Conservation (phyloP, 1,140 invertebrate genomes). For the Periplaneta americana region DNA sequence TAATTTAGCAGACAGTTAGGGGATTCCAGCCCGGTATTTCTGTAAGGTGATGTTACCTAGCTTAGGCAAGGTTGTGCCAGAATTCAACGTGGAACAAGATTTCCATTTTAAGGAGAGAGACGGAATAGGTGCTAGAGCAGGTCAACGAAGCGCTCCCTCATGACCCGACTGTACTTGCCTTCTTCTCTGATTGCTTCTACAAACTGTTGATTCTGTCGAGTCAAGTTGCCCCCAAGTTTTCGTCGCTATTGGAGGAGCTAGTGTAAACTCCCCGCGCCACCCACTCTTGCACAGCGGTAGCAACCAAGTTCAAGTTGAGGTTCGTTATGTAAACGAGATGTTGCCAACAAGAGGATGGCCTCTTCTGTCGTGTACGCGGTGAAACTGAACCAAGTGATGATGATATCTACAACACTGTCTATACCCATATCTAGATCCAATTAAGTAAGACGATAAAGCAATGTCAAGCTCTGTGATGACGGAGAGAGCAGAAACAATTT, state of each 20-base stretch:
- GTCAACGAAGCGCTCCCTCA: neutral
- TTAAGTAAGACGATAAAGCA: neutral
- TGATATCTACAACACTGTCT: no score
- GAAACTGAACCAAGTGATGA: neutral
- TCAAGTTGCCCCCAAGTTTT: slow-evolving; percentile 5
- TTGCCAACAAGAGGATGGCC: neutral
- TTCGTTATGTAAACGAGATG: slow-evolving; percentile 10
- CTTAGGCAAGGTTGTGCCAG: no score
- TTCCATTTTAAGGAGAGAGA: no score
- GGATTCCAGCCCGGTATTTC: no score
- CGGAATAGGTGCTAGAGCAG: no score
- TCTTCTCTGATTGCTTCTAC: slow-evolving; percentile 3
- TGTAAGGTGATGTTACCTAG: no score
- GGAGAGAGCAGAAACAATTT: neutral
- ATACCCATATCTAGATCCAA: neutral
- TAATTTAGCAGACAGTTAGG: no score
- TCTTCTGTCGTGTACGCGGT: neutral
- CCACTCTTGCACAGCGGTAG: neutral
- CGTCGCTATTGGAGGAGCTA: neutral
- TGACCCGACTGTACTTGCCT: neutral
- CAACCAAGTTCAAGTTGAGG: neutral
- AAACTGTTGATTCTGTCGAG: slow-evolving; percentile 8
- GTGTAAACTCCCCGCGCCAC: neutral
- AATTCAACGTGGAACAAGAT: no score
- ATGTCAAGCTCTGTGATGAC: neutral